Percentiles rank a stretch among this genome's conserved stretches.
These are phyloP conservation scores for Acanthopagrus latus DNA, from an alignment of 2,797 vertebrate genomes.

Conservation along the genomic window DNA sequence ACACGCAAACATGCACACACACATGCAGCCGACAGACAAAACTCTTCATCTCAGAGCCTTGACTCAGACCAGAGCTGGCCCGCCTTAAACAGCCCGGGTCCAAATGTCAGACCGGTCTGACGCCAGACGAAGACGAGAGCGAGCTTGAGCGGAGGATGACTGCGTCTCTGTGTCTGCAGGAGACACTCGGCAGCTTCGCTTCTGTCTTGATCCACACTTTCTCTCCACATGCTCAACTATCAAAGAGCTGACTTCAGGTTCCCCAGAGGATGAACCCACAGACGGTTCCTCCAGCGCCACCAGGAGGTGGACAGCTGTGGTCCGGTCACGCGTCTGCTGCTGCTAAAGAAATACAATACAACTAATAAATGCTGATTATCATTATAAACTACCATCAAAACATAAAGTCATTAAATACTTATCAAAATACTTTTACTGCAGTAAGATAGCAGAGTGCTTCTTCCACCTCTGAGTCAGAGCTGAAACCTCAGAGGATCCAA, in stretches of 20 bases:
- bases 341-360: no score
- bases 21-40: slow-evolving; percentile 1
- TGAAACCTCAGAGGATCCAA: no score
- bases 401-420: no score
- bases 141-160: background rate
- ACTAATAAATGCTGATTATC: no score
- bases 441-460: no score
- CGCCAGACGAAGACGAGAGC: slow-evolving; percentile 35
- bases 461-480: no score
- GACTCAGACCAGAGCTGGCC: slow-evolving; percentile 52
- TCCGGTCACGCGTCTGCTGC: no score
- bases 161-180: slow-evolving; percentile 21
- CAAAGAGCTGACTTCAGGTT: background rate
- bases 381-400: no score
- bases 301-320: no score
- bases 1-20: slow-evolving; percentile 25
- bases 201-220: background rate
- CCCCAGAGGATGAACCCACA: background rate
- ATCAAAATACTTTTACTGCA: no score
- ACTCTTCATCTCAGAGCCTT: slow-evolving; percentile 17
- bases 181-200: background rate
- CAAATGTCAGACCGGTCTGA: slow-evolving; percentile 66
- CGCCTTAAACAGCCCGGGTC: slow-evolving; percentile 61
- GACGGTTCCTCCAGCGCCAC: no score
- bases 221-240: no score